phyloP scores from a whole-genome alignment of 1,140 invertebrate species.

The Tetragnatha versicolor region DNA sequence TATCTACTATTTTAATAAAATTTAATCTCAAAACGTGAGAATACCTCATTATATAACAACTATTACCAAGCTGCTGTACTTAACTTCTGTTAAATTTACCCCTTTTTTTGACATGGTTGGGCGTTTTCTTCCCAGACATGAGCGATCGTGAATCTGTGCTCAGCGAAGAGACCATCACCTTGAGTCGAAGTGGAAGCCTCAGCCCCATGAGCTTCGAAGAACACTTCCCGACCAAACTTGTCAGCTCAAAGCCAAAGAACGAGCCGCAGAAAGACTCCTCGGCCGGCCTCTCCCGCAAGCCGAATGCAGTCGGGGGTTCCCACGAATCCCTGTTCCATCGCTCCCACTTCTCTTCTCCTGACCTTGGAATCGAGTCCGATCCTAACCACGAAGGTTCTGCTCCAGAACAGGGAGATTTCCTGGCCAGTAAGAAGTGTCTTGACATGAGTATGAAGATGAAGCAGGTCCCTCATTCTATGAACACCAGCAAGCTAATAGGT shows the following conservation, averaged over 20 bases:
- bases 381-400: constrained; percentile 47
- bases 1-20: too few relatives aligned
- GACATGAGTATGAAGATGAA: too few relatives aligned
- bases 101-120: neutral
- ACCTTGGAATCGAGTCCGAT: constrained; percentile 53
- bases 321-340: constrained; percentile 32
- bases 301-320: constrained; percentile 1
- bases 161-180: constrained; percentile 35
- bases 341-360: constrained; percentile 48
- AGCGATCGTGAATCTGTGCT: constrained; percentile 34
- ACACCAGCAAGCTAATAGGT: neutral
- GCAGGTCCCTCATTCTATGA: too few relatives aligned
- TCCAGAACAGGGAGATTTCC: constrained; percentile 20
- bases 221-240: neutral
- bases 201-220: constrained; percentile 42
- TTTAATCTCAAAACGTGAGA: too few relatives aligned
- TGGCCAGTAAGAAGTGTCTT: too few relatives aligned
- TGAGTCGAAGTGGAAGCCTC: constrained; percentile 31
- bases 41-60: too few relatives aligned
- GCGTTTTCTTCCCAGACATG: constrained; percentile 6
- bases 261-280: too few relatives aligned
- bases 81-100: too few relatives aligned
- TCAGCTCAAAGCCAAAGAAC: too few relatives aligned
- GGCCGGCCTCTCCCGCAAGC: neutral
- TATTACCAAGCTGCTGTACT: too few relatives aligned